Evolutionary conservation across 2,888 invertebrate species (phyloP).

Genomic region (Lordiphosa andalusiaca): DNA sequence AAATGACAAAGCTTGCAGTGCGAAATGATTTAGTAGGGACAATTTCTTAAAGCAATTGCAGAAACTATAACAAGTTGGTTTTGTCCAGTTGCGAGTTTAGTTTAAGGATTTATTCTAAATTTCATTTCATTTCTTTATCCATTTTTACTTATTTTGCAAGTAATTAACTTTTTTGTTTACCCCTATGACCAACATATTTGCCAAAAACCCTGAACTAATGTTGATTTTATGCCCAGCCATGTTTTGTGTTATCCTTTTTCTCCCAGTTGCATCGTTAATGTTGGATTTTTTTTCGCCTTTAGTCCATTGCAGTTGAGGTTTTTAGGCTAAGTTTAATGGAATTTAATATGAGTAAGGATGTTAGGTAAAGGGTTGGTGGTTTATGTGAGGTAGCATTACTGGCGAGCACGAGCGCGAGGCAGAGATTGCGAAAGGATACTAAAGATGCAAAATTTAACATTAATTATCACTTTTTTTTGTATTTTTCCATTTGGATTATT

Average conservation of each 20-base stretch:
- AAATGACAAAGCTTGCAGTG: too few relatives aligned
- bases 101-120: constrained; percentile 5
- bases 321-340: constrained; percentile 16
- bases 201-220: constrained; percentile 20
- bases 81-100: constrained; percentile 9
- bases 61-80: too few relatives aligned
- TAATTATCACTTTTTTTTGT: too few relatives aligned
- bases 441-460: too few relatives aligned
- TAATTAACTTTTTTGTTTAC: constrained; percentile 31
- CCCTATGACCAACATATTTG: constrained; percentile 33
- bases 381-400: too few relatives aligned
- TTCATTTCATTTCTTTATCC: constrained; percentile 15
- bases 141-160: constrained; percentile 14
- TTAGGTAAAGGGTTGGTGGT: background rate
- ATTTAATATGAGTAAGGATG: constrained; percentile 14
- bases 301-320: constrained; percentile 18
- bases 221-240: constrained; percentile 15
- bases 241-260: constrained; percentile 8
- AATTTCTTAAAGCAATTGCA: too few relatives aligned
- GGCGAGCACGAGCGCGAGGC: too few relatives aligned
- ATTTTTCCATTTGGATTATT: too few relatives aligned
- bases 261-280: constrained; percentile 31
- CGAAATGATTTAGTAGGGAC: too few relatives aligned
- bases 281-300: constrained; percentile 17
- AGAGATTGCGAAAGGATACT: too few relatives aligned